Conservation (phyloP, 2,888 invertebrate species). For the Rhagium mordax region DNA sequence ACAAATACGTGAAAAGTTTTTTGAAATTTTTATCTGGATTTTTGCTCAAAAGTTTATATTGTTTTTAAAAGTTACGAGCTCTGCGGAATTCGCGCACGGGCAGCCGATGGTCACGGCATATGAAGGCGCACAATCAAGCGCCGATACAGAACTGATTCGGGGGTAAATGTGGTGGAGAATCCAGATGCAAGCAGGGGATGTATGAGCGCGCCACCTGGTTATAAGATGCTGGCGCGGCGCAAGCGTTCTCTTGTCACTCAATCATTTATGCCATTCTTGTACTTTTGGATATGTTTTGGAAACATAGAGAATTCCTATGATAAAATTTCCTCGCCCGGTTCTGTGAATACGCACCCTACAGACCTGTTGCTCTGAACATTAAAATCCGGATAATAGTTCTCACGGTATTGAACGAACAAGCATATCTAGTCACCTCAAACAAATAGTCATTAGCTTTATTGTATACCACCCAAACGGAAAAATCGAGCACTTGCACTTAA, state of each 20-base stretch:
- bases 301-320: conserved; percentile 36
- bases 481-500: background rate
- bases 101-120: conserved; percentile 27
- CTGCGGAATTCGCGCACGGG: conserved; percentile 40
- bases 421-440: background rate
- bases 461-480: background rate
- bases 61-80: conserved; percentile 43
- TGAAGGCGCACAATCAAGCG: conserved; percentile 51
- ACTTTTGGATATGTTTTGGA: conserved; percentile 46
- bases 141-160: conserved; percentile 62
- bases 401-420: conserved; percentile 3
- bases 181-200: conserved; percentile 64
- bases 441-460: background rate
- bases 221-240: conserved; percentile 66
- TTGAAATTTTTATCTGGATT: conserved; percentile 5
- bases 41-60: conserved; percentile 36
- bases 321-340: conserved; percentile 19
- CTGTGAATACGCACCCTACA: conserved; percentile 11
- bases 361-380: conserved; percentile 28
- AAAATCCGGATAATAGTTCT: conserved; percentile 24
- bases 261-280: conserved; percentile 52
- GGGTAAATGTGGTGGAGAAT: conserved; percentile 63
- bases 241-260: conserved; percentile 55
- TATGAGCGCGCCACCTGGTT: conserved; percentile 68
- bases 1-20: conserved; percentile 14